Conservation (phyloP, 2,888 invertebrate species). For the Nipponacmea schrenckii region DNA sequence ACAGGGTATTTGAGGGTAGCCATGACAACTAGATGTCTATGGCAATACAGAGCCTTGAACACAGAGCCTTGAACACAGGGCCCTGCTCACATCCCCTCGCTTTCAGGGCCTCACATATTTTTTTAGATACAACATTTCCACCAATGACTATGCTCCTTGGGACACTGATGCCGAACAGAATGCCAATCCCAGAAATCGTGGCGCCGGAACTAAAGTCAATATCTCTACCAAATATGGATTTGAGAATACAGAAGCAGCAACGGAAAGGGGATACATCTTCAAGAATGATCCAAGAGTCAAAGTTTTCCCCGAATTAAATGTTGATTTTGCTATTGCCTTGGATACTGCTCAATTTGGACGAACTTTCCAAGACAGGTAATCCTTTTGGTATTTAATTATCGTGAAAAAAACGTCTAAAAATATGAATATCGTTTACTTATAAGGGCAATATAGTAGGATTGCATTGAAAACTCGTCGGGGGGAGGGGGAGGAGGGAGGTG, state of each 20-base stretch:
- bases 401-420: too few species aligned
- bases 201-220: constrained; percentile 42
- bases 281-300: constrained; percentile 63
- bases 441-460: too few species aligned
- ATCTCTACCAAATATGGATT: constrained; percentile 54
- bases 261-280: constrained; percentile 59
- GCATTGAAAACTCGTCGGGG: too few species aligned
- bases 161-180: constrained; percentile 47
- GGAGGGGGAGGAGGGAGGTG: too few species aligned
- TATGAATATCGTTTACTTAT: too few species aligned
- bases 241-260: constrained; percentile 38
- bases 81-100: too few species aligned
- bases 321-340: constrained; percentile 61
- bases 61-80: too few species aligned
- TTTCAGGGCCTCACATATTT: too few species aligned
- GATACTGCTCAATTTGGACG: constrained; percentile 67
- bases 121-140: constrained; percentile 66
- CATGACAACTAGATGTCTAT: too few species aligned
- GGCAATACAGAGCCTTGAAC: too few species aligned
- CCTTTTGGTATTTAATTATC: not conserved
- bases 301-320: constrained; percentile 56
- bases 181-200: constrained; percentile 28
- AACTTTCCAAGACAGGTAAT: constrained; percentile 66
- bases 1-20: too few species aligned
- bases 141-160: constrained; percentile 64